Evolutionary conservation across 2,888 invertebrate genomes (phyloP), one percentile per base, ranked within the genome.

Genomic region (Prionchulus punctatus): DNA sequence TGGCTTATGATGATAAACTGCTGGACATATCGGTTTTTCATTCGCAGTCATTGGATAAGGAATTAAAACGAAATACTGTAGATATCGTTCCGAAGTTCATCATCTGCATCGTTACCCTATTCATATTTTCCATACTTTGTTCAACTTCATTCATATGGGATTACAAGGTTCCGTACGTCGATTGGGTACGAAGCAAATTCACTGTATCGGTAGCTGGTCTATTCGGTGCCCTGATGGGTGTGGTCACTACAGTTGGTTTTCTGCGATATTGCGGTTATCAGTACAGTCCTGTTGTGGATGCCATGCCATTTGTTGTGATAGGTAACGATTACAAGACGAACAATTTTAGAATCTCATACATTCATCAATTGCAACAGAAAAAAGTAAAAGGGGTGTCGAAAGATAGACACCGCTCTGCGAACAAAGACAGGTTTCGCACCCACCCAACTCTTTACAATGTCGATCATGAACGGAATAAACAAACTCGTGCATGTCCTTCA

Each of bases 261-360:
- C 86, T 87, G 64, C 83, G 87, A 75, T 89, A 89, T 71, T 77
- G 84, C 62, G 88, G 87, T 25, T 80, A 89, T 59, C 86, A 86
- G 62, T 90, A 89, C 72, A 89, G 89, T 68, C 88, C 88, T 56
- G 84, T 90, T 62, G 89, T 89, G 73, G 78, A 89, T 66, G 89
- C 88, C 0, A 88, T 89, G 2, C 90, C 90, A 2, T 89, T 90
- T 71, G 79, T 90, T 59, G 89, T 89, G 86, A 84, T 90, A 65
- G 88, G 89, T 89, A 76, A 82, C 7, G 7, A n/a, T n/a, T n/a
- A n/a, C n/a, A n/a, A n/a, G n/a, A n/a, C n/a, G n/a, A n/a, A n/a
- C n/a, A n/a, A n/a, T n/a, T n/a, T n/a, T n/a, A n/a, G n/a, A n/a
- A n/a, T n/a, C n/a, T n/a, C n/a, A n/a, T n/a, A n/a, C n/a, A n/a